A percentile compares a stretch with the other conserved stretches of the same genome.
These are phyloP conservation scores for Phylloscopus collybita DNA, from an alignment of 2,797 vertebrate species.

Conservation along the genomic window DNA sequence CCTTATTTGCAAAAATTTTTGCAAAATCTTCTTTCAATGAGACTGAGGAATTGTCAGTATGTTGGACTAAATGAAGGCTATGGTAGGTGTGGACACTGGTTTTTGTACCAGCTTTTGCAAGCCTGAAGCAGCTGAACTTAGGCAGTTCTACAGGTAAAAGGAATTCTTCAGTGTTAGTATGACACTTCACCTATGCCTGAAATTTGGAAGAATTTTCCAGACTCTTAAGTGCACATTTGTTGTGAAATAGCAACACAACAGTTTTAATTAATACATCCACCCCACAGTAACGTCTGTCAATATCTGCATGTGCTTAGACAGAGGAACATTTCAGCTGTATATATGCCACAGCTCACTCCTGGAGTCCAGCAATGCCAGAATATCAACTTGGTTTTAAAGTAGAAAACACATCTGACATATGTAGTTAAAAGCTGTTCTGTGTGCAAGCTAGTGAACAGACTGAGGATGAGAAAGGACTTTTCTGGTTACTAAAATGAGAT, in stretches of 20 bases:
- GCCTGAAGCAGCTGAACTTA: not conserved
- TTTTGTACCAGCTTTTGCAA: not conserved
- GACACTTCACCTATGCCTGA: not conserved
- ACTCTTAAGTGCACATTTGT: not conserved
- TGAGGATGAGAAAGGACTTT: not conserved
- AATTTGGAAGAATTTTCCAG: not conserved
- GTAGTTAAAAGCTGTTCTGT: not conserved
- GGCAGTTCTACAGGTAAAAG: not conserved
- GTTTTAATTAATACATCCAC: not conserved
- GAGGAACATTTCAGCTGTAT: not conserved
- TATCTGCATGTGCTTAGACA: not conserved
- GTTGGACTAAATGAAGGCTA: not conserved
- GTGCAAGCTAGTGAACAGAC: not conserved
- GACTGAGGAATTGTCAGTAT: not conserved
- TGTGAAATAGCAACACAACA: not conserved
- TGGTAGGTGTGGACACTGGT: not conserved
- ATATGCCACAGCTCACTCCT: not conserved
- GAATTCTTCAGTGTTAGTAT: not conserved
- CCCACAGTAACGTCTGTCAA: not conserved
- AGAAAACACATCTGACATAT: not conserved
- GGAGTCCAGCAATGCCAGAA: not conserved
- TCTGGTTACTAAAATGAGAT: not conserved
- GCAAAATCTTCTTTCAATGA: not conserved
- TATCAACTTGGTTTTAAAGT: accelerated
- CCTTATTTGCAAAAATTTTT: not conserved